Evolutionary conservation across 2,113 vertebrate species (phyloP), one percentile per base, ranked within the genome.

Genomic region (Opisthocomus hoazin): DNA sequence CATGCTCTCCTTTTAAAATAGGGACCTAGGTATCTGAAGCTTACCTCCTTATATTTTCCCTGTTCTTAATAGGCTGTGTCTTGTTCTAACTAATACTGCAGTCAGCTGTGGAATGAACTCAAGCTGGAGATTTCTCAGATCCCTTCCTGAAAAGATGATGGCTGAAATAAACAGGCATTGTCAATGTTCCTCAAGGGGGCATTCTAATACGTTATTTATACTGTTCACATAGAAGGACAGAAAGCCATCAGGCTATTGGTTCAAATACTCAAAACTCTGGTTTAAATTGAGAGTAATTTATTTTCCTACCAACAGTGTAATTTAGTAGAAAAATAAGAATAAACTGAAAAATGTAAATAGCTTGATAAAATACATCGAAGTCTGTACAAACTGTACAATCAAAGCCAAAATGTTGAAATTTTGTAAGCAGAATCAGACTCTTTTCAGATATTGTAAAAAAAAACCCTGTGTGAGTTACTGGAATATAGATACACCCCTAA

Each of bases 141-240:
- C 30, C 5, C 23, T 46, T 23, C 29, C 58, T 58, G n/a, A n/a
- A 53, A 84, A 85, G 30, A 45, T 57, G 41, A 51, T 79, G 45
- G 58, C 37, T 70, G 60, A 81, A 89, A 77, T 46, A 93, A 11
- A 57, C 43, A 41, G 58, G 34, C 57, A 53, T 83, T 90, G 82
- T 21, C 79, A 76, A 0, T 65, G 45, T 50, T 92, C 84, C 94
- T 95, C 75, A 86, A 90, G 92, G 83, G 92, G 87, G 63, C 90
- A 93, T 92, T 88, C 75, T 88, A 86, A 88, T 86, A 76, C 79
- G 19, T 92, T 74, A 57, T 70, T 95, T 90, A 46, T 50, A 41
- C 6, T 61, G 36, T 32, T 80, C 45, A 34, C 3, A 1, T 11
- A 15, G 37, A 29, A 3, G 65, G 66, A 66, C 58, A 81, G 53